phyloP scores from a whole-genome alignment of 2,797 vertebrate genomes.

The Cygnus olor region DNA sequence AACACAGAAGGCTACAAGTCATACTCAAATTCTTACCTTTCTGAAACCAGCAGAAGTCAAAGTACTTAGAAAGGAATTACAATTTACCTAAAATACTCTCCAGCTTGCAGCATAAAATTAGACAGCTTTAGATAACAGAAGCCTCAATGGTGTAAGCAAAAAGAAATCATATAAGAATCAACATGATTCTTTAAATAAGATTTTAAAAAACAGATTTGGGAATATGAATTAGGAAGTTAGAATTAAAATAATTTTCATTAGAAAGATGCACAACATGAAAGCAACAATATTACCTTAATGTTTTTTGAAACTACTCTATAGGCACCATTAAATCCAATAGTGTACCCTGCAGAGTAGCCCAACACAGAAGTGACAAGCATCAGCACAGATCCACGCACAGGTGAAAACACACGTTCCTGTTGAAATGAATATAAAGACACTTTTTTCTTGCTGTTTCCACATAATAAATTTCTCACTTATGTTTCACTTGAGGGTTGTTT shows the following conservation, averaged over 20 bases:
- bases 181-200: too few relatives aligned
- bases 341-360: neutral
- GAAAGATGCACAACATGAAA: neutral
- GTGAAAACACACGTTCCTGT: neutral
- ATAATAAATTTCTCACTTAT: slow-evolving; percentile 19
- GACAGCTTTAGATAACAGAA: neutral
- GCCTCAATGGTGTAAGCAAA: neutral
- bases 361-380: neutral
- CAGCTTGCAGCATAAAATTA: neutral
- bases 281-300: neutral
- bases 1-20: neutral
- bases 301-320: neutral
- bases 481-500: slow-evolving; percentile 30
- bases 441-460: slow-evolving; percentile 12
- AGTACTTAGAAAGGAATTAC: neutral
- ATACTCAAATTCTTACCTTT: neutral
- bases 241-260: neutral
- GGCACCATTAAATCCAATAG: neutral
- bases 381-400: neutral
- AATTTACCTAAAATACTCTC: neutral
- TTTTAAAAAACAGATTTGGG: neutral
- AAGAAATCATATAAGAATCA: neutral
- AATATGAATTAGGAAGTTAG: neutral
- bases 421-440: neutral
- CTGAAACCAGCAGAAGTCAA: neutral